Conservation (phyloP, 2,888 invertebrate species). For the Netelia inedita region DNA sequence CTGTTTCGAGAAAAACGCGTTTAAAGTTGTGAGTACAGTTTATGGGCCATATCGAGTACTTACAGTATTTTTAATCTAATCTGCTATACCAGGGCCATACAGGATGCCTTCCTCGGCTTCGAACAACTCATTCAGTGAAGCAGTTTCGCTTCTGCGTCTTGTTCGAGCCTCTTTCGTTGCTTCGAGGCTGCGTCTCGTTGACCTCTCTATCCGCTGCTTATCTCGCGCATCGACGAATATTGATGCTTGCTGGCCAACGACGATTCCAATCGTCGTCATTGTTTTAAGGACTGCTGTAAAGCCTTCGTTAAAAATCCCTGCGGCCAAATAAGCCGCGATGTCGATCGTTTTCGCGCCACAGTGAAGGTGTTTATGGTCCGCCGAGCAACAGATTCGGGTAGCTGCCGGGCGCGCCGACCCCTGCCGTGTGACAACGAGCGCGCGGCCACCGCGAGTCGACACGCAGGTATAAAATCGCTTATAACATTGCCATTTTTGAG, state of each 20-base stretch:
- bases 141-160: slow-evolving; percentile 35
- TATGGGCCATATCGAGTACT: slow-evolving; percentile 13
- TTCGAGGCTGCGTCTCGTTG: slow-evolving; percentile 28
- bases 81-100: slow-evolving; percentile 41
- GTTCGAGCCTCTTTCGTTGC: slow-evolving; percentile 35
- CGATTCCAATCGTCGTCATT: slow-evolving; percentile 28
- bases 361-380: slow-evolving; percentile 9
- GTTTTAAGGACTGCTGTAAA: slow-evolving; percentile 19
- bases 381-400: too few relatives aligned
- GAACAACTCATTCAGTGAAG: slow-evolving; percentile 36
- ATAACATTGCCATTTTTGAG: too few relatives aligned
- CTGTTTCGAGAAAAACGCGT: slow-evolving; percentile 35
- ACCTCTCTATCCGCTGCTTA: slow-evolving; percentile 30
- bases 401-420: too few relatives aligned
- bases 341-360: slow-evolving; percentile 16
- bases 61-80: slow-evolving; percentile 21
- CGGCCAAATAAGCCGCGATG: slow-evolving; percentile 9
- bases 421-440: too few relatives aligned
- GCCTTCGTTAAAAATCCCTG: slow-evolving; percentile 12
- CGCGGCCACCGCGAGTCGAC: too few relatives aligned
- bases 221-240: slow-evolving; percentile 34
- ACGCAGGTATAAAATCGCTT: too few relatives aligned
- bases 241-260: slow-evolving; percentile 5
- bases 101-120: slow-evolving; percentile 44
- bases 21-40: slow-evolving; percentile 32